Conservation (phyloP, 2,888 invertebrate species). For the Sarcophaga carnaria region DNA sequence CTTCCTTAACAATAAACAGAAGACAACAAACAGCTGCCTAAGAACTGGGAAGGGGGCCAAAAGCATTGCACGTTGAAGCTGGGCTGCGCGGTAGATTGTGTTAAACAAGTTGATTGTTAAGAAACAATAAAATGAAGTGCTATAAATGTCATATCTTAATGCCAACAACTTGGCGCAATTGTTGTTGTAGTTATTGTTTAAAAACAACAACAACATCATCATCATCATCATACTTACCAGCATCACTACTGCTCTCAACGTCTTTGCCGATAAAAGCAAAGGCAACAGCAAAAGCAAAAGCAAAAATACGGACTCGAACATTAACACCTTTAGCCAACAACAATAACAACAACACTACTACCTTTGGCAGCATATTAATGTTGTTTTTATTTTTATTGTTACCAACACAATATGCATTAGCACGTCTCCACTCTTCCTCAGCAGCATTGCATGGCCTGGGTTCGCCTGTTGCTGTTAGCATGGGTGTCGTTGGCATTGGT, state of each 20-base stretch:
- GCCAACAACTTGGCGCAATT: constrained; percentile 79
- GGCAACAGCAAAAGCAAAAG: background rate
- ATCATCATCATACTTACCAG: background rate
- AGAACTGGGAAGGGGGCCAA: too few species aligned
- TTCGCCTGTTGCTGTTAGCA: constrained; percentile 62
- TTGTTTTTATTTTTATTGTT: constrained; percentile 71
- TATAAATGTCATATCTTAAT: constrained; percentile 81
- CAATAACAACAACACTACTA: background rate
- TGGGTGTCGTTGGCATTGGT: constrained; percentile 59
- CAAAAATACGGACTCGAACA: constrained; percentile 37
- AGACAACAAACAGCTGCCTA: too few species aligned
- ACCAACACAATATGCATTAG: constrained; percentile 74
- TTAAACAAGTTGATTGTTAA: constrained; percentile 52
- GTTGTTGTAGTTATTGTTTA: constrained; percentile 35
- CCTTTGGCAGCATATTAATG: constrained; percentile 75
- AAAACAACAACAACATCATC: constrained; percentile 16
- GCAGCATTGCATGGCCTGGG: constrained; percentile 70
- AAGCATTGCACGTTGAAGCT: constrained; percentile 11
- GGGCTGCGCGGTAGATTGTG: constrained; percentile 19
- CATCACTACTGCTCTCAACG: too few species aligned
- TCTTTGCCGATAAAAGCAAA: too few species aligned
- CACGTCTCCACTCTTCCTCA: constrained; percentile 76
- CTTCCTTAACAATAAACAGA: too few species aligned
- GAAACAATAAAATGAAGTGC: constrained; percentile 77
- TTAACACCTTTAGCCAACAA: constrained; percentile 37